Conservation (phyloP, 64 coral and sea anemone genomes). For the Montipora foliosa region DNA sequence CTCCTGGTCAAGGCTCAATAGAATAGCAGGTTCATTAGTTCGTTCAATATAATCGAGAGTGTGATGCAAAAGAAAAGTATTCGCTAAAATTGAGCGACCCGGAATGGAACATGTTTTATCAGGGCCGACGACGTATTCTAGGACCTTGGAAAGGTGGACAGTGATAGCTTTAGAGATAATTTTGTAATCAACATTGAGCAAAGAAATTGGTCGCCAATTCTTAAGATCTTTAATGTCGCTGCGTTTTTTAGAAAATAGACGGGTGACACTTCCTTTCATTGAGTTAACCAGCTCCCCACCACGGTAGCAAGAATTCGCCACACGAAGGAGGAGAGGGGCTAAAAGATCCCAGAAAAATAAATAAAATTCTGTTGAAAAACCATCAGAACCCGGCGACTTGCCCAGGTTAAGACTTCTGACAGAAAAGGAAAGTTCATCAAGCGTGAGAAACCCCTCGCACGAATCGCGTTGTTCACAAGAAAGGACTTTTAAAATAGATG, state of each 20-base stretch:
- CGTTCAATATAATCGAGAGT: background rate
- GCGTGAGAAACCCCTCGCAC: conserved; percentile 6
- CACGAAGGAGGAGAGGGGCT: background rate
- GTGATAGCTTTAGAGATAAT: background rate
- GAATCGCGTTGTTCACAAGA: background rate
- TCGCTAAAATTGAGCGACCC: background rate
- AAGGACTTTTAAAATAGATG: background rate
- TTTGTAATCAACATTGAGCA: background rate
- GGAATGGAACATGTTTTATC: background rate
- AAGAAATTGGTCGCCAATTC: background rate
- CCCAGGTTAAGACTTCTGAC: background rate
- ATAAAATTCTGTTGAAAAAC: conserved; percentile 61
- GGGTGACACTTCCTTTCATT: conserved; percentile 23
- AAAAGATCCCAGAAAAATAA: conserved; percentile 1
- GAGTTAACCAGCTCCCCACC: background rate
- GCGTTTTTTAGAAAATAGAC: background rate
- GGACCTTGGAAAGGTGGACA: background rate
- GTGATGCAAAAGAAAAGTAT: background rate
- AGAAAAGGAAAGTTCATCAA: background rate
- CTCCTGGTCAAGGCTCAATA: background rate
- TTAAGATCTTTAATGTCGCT: background rate
- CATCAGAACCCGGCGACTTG: conserved; percentile 25
- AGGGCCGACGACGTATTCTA: background rate
- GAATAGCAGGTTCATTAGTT: background rate
- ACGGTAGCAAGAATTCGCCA: background rate